These are phyloP conservation scores for Drosophila austrosaltans DNA, from an alignment of 2,888 invertebrate genomes.

Conservation along the genomic window DNA sequence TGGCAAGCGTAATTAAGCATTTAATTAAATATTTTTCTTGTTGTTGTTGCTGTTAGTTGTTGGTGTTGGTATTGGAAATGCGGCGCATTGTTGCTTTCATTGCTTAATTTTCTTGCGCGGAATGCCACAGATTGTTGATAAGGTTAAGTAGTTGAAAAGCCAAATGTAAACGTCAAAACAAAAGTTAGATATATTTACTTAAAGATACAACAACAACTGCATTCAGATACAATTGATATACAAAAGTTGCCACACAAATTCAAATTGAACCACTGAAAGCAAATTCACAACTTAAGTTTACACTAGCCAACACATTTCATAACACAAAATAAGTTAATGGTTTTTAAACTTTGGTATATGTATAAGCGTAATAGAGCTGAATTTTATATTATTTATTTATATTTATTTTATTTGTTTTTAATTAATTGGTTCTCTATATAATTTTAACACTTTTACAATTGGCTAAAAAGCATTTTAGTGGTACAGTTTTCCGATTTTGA, in stretches of 20 bases:
- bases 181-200: neutral
- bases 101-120: slow-evolving; percentile 71
- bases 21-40: slow-evolving; percentile 82
- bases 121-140: slow-evolving; percentile 71
- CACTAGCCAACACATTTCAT: neutral
- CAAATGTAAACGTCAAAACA: slow-evolving; percentile 12
- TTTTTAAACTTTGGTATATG: no score
- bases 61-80: slow-evolving; percentile 6
- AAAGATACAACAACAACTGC: slow-evolving; percentile 1
- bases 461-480: no score
- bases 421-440: no score
- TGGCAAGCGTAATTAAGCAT: slow-evolving; percentile 82
- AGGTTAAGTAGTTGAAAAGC: slow-evolving; percentile 42
- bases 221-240: neutral
- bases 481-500: no score
- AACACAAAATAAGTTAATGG: no score
- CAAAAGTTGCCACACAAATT: neutral
- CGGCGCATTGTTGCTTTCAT: slow-evolving; percentile 14
- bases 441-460: no score
- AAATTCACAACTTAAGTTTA: neutral
- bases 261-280: neutral
- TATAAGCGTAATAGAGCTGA: no score
- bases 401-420: no score
- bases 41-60: slow-evolving; percentile 49
- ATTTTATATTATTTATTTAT: no score